A percentile compares a stretch with the other conserved stretches of the same genome.
phyloP scores from a whole-genome alignment of 2,797 vertebrate genomes.

The Chelonia mydas region DNA sequence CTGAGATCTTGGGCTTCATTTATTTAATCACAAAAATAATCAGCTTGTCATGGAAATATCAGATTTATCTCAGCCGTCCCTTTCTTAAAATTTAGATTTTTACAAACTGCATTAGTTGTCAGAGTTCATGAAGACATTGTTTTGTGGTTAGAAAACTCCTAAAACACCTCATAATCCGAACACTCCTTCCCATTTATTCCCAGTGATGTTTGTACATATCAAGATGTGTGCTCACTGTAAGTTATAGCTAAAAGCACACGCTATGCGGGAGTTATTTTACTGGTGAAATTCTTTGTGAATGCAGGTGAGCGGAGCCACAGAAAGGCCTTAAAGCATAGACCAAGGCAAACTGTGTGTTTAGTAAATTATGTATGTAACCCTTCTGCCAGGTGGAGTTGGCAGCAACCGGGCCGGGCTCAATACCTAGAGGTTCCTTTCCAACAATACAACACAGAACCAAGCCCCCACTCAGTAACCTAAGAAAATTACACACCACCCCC shows the following conservation, averaged over 20 bases:
- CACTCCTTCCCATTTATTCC: not conserved
- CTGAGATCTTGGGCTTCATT: not conserved
- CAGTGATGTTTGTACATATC: not conserved
- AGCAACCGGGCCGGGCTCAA: too few relatives aligned
- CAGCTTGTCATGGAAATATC: not conserved
- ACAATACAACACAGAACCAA: too few relatives aligned
- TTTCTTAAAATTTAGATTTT: not conserved
- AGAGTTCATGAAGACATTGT: not conserved
- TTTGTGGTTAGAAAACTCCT: not conserved
- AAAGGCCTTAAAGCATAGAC: not conserved
- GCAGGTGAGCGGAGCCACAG: not conserved
- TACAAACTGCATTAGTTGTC: not conserved
- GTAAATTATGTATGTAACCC: not conserved
- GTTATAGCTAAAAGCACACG: not conserved
- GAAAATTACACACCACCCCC: too few relatives aligned
- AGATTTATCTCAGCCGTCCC: not conserved
- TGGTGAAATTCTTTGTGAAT: not conserved
- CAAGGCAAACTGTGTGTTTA: not conserved
- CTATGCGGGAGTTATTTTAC: not conserved
- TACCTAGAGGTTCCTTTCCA: too few relatives aligned
- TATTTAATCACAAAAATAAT: not conserved
- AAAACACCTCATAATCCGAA: not conserved
- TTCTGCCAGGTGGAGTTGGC: too few relatives aligned
- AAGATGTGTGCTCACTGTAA: not conserved
- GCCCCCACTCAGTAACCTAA: too few relatives aligned